A percentile compares a stretch with the other conserved stretches of the same genome.
These are phyloP conservation scores for Perca flavescens DNA, from an alignment of 2,113 vertebrate genomes.

Conservation along the genomic window DNA sequence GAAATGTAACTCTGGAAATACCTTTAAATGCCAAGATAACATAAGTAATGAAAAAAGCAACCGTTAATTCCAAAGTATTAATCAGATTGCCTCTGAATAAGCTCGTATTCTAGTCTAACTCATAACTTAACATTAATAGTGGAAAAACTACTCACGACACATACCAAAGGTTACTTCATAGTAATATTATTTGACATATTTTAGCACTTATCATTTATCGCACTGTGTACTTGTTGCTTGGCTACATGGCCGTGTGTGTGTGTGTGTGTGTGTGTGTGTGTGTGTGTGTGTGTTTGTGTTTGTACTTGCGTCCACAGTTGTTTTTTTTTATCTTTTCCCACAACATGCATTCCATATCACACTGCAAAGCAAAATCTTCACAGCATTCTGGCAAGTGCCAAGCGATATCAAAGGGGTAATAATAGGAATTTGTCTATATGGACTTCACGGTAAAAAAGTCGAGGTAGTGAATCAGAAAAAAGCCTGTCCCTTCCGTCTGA, in stretches of 20 bases:
- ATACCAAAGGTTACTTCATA: background rate
- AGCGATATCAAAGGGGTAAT: slow-evolving; percentile 38
- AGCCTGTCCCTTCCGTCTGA: slow-evolving; percentile 28
- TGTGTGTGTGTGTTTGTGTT: background rate
- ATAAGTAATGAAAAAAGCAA: background rate
- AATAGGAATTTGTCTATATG: slow-evolving; percentile 45
- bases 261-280: background rate
- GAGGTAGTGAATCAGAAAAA: slow-evolving; percentile 46
- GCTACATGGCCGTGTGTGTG: background rate
- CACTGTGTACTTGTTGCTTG: background rate
- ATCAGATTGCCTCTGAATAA: background rate
- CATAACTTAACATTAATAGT: background rate
- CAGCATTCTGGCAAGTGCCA: slow-evolving; percentile 33
- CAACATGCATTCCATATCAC: slow-evolving; percentile 27
- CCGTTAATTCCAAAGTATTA: no score
- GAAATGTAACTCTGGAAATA: background rate
- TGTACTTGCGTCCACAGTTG: background rate
- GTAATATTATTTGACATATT: background rate
- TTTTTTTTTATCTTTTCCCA: background rate
- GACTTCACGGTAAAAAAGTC: slow-evolving; percentile 43
- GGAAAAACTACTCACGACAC: background rate
- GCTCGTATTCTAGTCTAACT: background rate
- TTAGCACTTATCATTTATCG: background rate
- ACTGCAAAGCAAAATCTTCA: slow-evolving; percentile 30
- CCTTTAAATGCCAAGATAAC: background rate